Evolutionary conservation across 2,888 invertebrate genomes (phyloP).

Genomic region (Chymomyza procnemis): DNA sequence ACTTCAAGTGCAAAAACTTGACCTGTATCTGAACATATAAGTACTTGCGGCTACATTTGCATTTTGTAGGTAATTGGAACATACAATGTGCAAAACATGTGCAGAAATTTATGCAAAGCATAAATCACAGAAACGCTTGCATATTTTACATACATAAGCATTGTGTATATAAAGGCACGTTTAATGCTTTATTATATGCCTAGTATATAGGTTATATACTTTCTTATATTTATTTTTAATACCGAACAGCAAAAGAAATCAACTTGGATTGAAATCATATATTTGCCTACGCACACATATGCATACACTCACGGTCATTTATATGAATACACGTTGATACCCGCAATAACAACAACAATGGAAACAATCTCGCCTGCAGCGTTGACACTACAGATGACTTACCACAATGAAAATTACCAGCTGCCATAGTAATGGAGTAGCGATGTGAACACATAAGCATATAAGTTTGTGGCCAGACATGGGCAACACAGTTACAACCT

Average conservation of each 20-base stretch:
- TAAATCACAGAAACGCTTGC: slow-evolving; percentile 32
- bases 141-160: slow-evolving; percentile 11
- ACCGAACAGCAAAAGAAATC: slow-evolving; percentile 46
- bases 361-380: slow-evolving; percentile 50
- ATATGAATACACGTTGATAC: neutral
- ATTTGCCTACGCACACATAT: neutral
- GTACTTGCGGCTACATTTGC: slow-evolving; percentile 39
- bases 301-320: neutral
- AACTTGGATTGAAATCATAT: slow-evolving; percentile 61
- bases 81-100: slow-evolving; percentile 39
- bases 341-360: slow-evolving; percentile 3
- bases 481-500: slow-evolving; percentile 8
- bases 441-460: neutral
- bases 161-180: neutral
- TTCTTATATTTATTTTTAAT: slow-evolving; percentile 46
- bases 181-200: slow-evolving; percentile 7
- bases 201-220: slow-evolving; percentile 7
- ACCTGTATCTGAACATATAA: slow-evolving; percentile 49
- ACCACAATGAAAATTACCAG: slow-evolving; percentile 52
- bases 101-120: slow-evolving; percentile 16
- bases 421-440: slow-evolving; percentile 2
- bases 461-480: neutral
- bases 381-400: slow-evolving; percentile 51
- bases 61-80: slow-evolving; percentile 60
- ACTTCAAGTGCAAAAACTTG: slow-evolving; percentile 43